Evolutionary conservation across 2,113 vertebrate genomes (phyloP).

Genomic region (Petaurus breviceps): DNA sequence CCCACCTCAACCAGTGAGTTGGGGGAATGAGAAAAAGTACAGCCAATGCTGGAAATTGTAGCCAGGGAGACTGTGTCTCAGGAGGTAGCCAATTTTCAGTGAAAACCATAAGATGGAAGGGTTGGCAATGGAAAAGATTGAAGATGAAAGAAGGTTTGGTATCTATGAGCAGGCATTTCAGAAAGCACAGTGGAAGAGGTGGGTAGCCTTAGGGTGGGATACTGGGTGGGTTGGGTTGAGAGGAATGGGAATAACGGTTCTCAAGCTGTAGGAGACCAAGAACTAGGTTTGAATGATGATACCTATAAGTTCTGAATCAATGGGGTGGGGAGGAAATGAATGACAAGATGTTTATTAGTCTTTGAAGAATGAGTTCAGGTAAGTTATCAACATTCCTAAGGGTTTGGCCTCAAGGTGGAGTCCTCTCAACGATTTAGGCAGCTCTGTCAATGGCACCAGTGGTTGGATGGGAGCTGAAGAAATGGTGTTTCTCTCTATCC

Average conservation of each 20-base stretch:
- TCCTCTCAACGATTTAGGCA: neutral
- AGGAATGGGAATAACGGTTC: neutral
- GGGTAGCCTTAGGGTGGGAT: neutral
- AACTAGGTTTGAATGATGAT: neutral
- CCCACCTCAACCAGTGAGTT: neutral
- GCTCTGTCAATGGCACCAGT: neutral
- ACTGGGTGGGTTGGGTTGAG: neutral
- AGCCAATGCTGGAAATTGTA: neutral
- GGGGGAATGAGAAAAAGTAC: neutral
- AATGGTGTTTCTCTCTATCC: neutral
- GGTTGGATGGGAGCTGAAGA: neutral
- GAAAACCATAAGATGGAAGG: neutral
- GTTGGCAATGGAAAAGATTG: neutral
- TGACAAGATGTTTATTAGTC: neutral
- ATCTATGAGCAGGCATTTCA: neutral
- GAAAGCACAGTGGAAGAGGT: neutral
- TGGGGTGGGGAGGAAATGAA: neutral
- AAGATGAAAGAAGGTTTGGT: neutral
- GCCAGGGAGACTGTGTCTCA: neutral
- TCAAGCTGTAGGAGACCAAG: neutral
- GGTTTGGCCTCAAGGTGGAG: neutral
- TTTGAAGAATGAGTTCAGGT: neutral
- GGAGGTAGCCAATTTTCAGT: neutral
- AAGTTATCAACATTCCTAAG: neutral
- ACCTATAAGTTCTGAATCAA: neutral